Conservation (phyloP, 2,888 invertebrate genomes). For the Nebria salina region DNA sequence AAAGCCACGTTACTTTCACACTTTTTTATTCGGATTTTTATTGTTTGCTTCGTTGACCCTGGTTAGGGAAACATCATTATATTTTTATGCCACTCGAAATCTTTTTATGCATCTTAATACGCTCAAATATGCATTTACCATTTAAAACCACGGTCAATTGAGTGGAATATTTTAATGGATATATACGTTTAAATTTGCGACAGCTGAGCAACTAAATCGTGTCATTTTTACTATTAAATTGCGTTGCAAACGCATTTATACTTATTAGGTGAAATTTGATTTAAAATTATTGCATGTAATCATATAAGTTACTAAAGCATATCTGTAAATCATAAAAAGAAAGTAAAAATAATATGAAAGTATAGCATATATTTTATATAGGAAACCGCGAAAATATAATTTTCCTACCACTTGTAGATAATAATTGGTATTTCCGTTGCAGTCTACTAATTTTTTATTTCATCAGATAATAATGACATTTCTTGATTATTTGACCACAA, state of each 20-base stretch:
- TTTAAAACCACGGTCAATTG: too few species aligned
- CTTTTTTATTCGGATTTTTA: not conserved
- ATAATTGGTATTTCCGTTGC: not conserved
- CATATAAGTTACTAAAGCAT: not conserved
- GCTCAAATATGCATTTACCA: too few species aligned
- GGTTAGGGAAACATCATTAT: not conserved
- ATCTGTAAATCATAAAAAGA: not conserved
- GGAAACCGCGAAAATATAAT: not conserved
- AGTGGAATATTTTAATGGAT: too few species aligned
- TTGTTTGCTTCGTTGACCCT: not conserved
- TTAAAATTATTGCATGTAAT: not conserved
- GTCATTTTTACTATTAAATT: too few species aligned
- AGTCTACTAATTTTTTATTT: constrained; percentile 10
- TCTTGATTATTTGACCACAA: not conserved
- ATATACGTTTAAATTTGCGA: too few species aligned
- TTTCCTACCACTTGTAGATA: not conserved
- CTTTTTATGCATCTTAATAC: too few species aligned
- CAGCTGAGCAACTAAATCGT: too few species aligned
- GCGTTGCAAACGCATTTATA: too few species aligned
- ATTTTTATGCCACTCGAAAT: not conserved
- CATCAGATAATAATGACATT: not conserved
- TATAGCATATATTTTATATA: not conserved
- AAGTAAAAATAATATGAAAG: not conserved
- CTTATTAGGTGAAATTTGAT: not conserved
- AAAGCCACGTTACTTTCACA: not conserved